phyloP scores from a whole-genome alignment of 2,888 invertebrate genomes.

The Hypolimnas misippus region DNA sequence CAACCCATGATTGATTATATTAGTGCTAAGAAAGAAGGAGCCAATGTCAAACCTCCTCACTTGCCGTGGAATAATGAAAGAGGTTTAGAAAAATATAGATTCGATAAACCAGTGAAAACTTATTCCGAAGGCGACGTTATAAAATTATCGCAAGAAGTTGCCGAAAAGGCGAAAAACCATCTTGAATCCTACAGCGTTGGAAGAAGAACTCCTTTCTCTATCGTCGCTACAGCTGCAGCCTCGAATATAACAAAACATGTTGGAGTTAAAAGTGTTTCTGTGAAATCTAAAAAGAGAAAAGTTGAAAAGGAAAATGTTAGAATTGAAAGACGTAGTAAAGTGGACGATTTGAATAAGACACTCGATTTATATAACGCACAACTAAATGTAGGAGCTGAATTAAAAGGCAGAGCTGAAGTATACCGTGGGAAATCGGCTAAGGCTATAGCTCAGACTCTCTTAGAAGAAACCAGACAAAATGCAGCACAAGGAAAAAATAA shows the following conservation, averaged over 20 bases:
- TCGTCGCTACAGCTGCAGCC: constrained; percentile 85
- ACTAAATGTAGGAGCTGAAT: constrained; percentile 76
- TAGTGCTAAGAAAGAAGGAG: constrained; percentile 85
- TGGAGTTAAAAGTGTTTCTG: constrained; percentile 77
- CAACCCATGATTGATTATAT: constrained; percentile 95
- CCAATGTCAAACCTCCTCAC: constrained; percentile 83
- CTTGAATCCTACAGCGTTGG: constrained; percentile 84
- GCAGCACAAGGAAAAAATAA: constrained; percentile 71
- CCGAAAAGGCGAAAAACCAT: constrained; percentile 88
- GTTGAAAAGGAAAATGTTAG: constrained; percentile 66
- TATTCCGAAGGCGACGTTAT: constrained; percentile 88
- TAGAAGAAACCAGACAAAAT: constrained; percentile 84
- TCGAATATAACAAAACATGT: constrained; percentile 87
- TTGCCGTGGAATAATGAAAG: constrained; percentile 90
- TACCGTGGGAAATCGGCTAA: constrained; percentile 90
- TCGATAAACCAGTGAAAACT: constrained; percentile 85
- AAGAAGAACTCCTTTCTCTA: constrained; percentile 85
- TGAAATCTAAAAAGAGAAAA: constrained; percentile 78
- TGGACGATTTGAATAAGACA: constrained; percentile 71
- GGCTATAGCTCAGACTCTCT: constrained; percentile 87
- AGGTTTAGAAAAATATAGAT: constrained; percentile 87
- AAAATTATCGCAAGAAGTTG: constrained; percentile 86
- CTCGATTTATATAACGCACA: constrained; percentile 70
- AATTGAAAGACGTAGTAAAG: constrained; percentile 74
- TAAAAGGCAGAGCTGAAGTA: constrained; percentile 81